Base-by-base conservation (phyloP, 2,113 vertebrate genomes). In the Sphaerodactylus townsendi region DNA sequence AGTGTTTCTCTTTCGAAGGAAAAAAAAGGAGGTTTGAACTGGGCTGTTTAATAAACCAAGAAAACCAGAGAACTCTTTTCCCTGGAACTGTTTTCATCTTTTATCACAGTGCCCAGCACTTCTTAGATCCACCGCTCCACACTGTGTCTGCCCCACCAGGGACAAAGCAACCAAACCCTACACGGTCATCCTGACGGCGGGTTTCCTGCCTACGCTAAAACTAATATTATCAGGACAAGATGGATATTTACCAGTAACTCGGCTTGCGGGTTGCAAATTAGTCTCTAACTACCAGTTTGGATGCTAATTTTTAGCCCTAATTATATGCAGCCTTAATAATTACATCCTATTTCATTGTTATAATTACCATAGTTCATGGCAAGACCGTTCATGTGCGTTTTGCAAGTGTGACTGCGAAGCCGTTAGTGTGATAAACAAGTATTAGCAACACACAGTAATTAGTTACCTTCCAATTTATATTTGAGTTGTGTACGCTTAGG, bases 291-390 rank as follows among this genome's bases (percentile, higher is more conserved):
- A 91, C 78, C 86, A 87, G 56, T 82, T 91, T 88, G 89, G 90
- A 93, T 91, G 86, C 89, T 89, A 89, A 65, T 87, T 92, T 76
- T 86, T 72, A 73, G 74, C 23, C 80, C 80, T 82, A 89, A 91
- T 92, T 92, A 91, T 88, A 93, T 89, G 76, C 56, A 37, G 81
- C 79, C 78, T 28, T 86, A 88, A 94, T 90, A 92, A 94, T 92
- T 92, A 86, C 87, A 93, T 86, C 82, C 78, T 86, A 23, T 85
- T 90, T 88, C 90, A 48, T 93, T 93, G 91, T 93, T 92, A 85
- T 79, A 72, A 79, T 90, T 93, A 93, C 89, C 87, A 86, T 89
- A 85, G 81, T 90, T 92, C 92, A 93, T 87, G 90, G 93, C 81
- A 92, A 88, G 65, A 78, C 80, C 59, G 77, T 62, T 90, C 86